Conservation (phyloP, 2,888 invertebrate species). For the Malacosoma neustria region DNA sequence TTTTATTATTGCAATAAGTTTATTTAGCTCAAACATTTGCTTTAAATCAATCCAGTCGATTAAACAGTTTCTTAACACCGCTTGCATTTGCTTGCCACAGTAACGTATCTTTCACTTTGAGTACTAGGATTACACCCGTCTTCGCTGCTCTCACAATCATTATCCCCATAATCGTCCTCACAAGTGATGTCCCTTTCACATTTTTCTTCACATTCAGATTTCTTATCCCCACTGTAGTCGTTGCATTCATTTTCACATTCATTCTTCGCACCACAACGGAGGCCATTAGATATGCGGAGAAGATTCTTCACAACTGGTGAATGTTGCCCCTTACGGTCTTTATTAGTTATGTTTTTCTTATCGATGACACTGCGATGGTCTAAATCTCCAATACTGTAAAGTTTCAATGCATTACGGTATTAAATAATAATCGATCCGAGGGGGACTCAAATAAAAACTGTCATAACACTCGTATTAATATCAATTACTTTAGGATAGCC, state of each 20-base stretch:
- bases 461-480: no score
- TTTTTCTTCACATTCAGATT: slow-evolving; percentile 17
- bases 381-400: no score
- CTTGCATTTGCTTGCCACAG: slow-evolving; percentile 7
- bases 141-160: slow-evolving; percentile 12
- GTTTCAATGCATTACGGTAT: no score
- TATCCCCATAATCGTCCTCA: slow-evolving; percentile 14
- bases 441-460: no score
- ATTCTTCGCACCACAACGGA: slow-evolving; percentile 26
- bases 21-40: no score
- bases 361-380: no score
- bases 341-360: no score
- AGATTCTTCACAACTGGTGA: slow-evolving; percentile 29
- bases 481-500: no score
- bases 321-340: slow-evolving; percentile 5
- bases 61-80: slow-evolving; percentile 10
- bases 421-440: no score
- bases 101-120: slow-evolving; percentile 4
- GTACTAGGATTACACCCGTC: slow-evolving; percentile 11
- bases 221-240: slow-evolving; percentile 10
- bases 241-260: slow-evolving; percentile 28
- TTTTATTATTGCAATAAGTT: no score
- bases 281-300: slow-evolving; percentile 18
- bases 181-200: slow-evolving; percentile 27
- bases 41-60: neutral